These are phyloP conservation scores for Brotula barbata DNA, from an alignment of 2,797 vertebrate genomes.

Conservation along the genomic window DNA sequence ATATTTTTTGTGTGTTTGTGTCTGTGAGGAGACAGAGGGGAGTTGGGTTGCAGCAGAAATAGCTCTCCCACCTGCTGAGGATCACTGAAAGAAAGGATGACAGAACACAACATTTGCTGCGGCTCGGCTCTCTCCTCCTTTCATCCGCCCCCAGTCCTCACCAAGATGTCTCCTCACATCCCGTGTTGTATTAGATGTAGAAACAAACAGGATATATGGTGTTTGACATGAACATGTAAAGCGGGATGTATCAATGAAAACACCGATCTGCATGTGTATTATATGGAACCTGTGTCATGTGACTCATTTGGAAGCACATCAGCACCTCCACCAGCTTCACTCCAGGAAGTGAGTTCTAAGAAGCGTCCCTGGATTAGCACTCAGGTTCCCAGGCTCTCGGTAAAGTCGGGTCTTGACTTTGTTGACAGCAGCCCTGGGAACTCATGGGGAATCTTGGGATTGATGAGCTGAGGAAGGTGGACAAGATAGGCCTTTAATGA, in stretches of 20 bases:
- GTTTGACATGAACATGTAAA: constrained; percentile 12
- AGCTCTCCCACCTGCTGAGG: constrained; percentile 79
- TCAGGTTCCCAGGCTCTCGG: constrained; percentile 29
- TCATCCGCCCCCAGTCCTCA: constrained; percentile 37
- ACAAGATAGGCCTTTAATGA: background rate
- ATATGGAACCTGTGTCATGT: background rate
- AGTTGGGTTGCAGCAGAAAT: constrained; percentile 78
- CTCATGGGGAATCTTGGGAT: background rate
- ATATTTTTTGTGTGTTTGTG: constrained; percentile 25
- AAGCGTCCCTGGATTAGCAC: constrained; percentile 47
- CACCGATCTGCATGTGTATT: background rate
- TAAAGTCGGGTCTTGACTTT: constrained; percentile 19
- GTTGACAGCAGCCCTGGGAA: constrained; percentile 26
- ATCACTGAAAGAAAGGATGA: constrained; percentile 59
- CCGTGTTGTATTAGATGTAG: background rate
- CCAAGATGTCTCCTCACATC: constrained; percentile 30
- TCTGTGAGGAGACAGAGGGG: constrained; percentile 42
- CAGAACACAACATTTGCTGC: constrained; percentile 68
- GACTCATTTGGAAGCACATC: constrained; percentile 31
- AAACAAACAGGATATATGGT: background rate
- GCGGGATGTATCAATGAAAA: background rate
- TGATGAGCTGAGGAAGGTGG: background rate
- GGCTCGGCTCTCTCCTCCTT: constrained; percentile 36
- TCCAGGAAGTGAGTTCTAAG: constrained; percentile 41
- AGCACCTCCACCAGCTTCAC: constrained; percentile 35